These are phyloP conservation scores for Brachirus orientalis DNA, from an alignment of 2,113 vertebrate species.

Conservation along the genomic window DNA sequence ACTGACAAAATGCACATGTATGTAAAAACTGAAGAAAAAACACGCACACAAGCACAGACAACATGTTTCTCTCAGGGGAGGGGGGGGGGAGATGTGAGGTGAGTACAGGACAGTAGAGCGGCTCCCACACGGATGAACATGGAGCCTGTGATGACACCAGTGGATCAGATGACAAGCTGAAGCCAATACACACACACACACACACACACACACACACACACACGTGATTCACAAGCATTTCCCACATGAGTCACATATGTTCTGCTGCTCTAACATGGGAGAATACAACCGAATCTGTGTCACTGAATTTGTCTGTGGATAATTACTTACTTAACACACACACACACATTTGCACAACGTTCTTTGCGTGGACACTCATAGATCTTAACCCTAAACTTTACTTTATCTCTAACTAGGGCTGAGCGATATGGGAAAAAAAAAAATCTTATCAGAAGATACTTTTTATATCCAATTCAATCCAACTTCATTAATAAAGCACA, in stretches of 20 bases:
- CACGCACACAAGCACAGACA: background rate
- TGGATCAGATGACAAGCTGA: constrained; percentile 61
- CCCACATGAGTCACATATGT: constrained; percentile 45
- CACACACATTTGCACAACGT: too few species aligned
- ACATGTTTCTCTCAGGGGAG: constrained; percentile 22
- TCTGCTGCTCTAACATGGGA: background rate
- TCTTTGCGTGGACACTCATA: too few species aligned
- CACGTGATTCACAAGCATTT: background rate
- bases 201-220: background rate
- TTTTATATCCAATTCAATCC: too few species aligned
- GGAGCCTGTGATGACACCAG: constrained; percentile 15
- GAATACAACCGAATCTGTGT: too few species aligned
- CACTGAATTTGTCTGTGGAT: too few species aligned
- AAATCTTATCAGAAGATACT: too few species aligned
- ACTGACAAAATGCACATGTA: background rate
- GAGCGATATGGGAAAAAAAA: too few species aligned
- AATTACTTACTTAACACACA: too few species aligned
- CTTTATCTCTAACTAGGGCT: too few species aligned
- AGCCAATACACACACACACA: constrained; percentile 12
- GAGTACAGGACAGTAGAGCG: constrained; percentile 41
- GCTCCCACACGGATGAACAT: constrained; percentile 57
- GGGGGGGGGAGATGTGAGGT: constrained; percentile 19
- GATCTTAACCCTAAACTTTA: too few species aligned
- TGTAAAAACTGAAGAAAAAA: background rate
- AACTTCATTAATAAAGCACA: too few species aligned